Evolutionary conservation across 2,797 vertebrate genomes (phyloP).

Genomic region (Phataginus tetradactyla): DNA sequence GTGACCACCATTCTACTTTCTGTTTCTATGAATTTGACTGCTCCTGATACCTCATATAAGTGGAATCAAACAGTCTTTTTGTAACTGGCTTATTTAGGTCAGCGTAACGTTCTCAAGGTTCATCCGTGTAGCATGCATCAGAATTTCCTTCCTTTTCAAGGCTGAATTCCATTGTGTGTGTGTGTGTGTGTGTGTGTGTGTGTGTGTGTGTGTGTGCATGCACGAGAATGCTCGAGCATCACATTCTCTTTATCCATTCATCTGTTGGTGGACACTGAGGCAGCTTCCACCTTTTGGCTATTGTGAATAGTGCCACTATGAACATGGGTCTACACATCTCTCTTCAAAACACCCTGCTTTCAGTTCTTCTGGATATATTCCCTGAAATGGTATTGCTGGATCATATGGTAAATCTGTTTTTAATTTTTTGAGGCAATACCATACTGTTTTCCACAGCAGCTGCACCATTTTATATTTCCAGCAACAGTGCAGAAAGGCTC

Average conservation of each 20-base stretch:
- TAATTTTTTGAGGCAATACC: constrained; percentile 40
- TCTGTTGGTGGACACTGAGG: neutral
- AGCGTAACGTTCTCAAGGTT: too few relatives aligned
- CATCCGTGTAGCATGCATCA: too few relatives aligned
- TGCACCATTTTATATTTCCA: constrained; percentile 40
- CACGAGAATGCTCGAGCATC: neutral
- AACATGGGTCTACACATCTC: neutral
- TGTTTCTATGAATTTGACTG: neutral
- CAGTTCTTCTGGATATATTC: constrained; percentile 33
- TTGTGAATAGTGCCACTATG: neutral
- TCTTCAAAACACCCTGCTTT: neutral
- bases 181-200: neutral
- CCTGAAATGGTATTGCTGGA: neutral
- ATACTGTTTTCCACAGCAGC: constrained; percentile 8
- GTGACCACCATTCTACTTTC: neutral
- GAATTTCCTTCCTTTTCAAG: too few relatives aligned
- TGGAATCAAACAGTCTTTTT: too few relatives aligned
- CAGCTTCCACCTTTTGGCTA: neutral
- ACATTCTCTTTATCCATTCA: neutral
- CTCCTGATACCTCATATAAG: too few relatives aligned
- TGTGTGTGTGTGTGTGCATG: neutral
- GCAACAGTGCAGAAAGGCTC: neutral
- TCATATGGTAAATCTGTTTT: constrained; percentile 57
- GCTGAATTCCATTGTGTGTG: too few relatives aligned
- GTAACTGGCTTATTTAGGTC: too few relatives aligned